Conservation (phyloP, 2,113 vertebrate genomes). For the Siniperca chuatsi region DNA sequence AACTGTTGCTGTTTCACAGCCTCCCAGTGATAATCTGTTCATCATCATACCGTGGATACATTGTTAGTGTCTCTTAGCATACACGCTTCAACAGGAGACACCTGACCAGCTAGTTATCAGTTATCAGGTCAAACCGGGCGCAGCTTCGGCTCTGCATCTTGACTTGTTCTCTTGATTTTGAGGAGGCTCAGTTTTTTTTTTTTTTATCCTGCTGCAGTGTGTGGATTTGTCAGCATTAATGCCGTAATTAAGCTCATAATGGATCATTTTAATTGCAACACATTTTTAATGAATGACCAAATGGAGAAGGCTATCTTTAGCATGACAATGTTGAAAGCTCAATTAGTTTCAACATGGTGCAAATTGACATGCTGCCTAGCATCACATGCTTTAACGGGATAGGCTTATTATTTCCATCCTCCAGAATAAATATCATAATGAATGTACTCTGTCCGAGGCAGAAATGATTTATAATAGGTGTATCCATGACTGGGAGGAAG, state of each 20-base stretch:
- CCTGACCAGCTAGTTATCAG: not conserved
- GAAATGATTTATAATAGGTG: slow-evolving; percentile 42
- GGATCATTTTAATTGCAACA: slow-evolving; percentile 75
- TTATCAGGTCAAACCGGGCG: not conserved
- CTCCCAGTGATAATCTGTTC: slow-evolving; percentile 24
- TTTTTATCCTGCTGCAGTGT: not conserved
- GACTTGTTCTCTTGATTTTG: slow-evolving; percentile 1
- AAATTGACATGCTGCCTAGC: slow-evolving; percentile 57
- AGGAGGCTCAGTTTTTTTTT: slow-evolving; percentile 16
- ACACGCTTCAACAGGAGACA: not conserved
- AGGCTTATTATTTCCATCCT: slow-evolving; percentile 48
- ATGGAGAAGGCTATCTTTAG: slow-evolving; percentile 67
- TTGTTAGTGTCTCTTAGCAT: slow-evolving; percentile 2
- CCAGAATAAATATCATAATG: slow-evolving; percentile 45
- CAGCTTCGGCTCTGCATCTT: too few species aligned
- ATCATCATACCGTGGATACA: slow-evolving; percentile 10
- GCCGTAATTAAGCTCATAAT: slow-evolving; percentile 70
- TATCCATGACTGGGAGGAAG: slow-evolving; percentile 34
- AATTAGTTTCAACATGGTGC: slow-evolving; percentile 66
- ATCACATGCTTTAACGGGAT: slow-evolving; percentile 54
- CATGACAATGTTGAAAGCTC: slow-evolving; percentile 62
- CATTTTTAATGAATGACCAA: slow-evolving; percentile 75
- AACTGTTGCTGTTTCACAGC: slow-evolving; percentile 6
- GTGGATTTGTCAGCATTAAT: slow-evolving; percentile 64
- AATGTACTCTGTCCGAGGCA: slow-evolving; percentile 5